phyloP scores from a whole-genome alignment of 1,140 invertebrate genomes.

The Limonius californicus region DNA sequence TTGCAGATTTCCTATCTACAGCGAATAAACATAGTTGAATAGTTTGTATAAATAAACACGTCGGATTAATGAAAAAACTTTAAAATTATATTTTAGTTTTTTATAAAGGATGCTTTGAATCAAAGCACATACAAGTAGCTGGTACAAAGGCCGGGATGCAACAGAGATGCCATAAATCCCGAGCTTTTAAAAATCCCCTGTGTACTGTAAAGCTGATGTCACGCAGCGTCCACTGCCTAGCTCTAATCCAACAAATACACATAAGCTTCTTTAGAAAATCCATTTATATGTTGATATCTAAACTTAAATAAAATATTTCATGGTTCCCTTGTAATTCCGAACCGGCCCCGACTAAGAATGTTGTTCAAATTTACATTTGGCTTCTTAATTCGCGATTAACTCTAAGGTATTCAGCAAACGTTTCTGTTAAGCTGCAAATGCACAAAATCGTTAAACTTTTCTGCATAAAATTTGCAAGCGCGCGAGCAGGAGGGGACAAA shows the following conservation, averaged over 20 bases:
- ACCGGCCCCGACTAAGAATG: too few relatives aligned
- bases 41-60: too few relatives aligned
- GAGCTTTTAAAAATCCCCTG: slow-evolving; percentile 13
- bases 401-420: not conserved
- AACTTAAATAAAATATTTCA: not conserved
- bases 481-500: not conserved
- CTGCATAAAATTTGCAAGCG: not conserved
- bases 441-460: not conserved
- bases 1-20: too few relatives aligned
- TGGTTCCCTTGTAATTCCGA: too few relatives aligned
- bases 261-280: slow-evolving; percentile 3
- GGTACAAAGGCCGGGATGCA: not conserved
- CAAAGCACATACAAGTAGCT: not conserved
- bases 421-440: not conserved
- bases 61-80: too few relatives aligned
- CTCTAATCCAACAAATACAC: slow-evolving; percentile 1
- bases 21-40: too few relatives aligned
- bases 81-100: too few relatives aligned
- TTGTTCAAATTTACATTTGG: too few relatives aligned
- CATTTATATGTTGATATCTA: not conserved
- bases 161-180: slow-evolving; percentile 8
- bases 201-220: slow-evolving; percentile 11
- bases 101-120: not conserved
- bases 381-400: too few relatives aligned
- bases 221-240: slow-evolving; percentile 1